A percentile compares a stretch with the other conserved stretches of the same genome.
Conservation (phyloP, 2,888 invertebrate species). For the Hyles lineata region DNA sequence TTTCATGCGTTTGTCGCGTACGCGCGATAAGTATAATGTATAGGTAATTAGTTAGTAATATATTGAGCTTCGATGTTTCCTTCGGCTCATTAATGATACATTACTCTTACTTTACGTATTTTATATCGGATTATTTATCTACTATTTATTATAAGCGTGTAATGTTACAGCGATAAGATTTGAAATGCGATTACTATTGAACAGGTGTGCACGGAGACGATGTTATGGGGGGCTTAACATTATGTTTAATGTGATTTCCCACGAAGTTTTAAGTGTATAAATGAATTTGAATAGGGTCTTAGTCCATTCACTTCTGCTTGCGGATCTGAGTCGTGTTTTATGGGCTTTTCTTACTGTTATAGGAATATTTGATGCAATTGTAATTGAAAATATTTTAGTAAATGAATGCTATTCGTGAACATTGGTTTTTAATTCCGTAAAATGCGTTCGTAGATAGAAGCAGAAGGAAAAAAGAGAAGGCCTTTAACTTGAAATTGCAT, state of each 20-base stretch:
- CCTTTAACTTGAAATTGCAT: no score
- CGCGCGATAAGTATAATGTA: slow-evolving; percentile 77
- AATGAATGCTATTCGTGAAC: background rate
- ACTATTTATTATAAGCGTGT: slow-evolving; percentile 56
- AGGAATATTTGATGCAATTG: background rate
- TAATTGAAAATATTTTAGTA: background rate
- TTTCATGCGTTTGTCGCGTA: slow-evolving; percentile 58
- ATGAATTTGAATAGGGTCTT: slow-evolving; percentile 1
- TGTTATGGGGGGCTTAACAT: slow-evolving; percentile 19
- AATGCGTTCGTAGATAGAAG: no score
- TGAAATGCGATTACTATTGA: slow-evolving; percentile 33
- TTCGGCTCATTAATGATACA: slow-evolving; percentile 73
- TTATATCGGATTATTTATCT: slow-evolving; percentile 61
- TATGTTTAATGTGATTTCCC: slow-evolving; percentile 5
- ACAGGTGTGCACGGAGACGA: slow-evolving; percentile 15
- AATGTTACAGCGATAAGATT: slow-evolving; percentile 45
- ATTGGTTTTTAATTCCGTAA: no score
- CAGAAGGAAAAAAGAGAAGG: no score
- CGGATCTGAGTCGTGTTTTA: slow-evolving; percentile 2
- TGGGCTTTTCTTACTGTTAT: background rate
- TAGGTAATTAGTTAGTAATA: slow-evolving; percentile 79
- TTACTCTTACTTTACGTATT: slow-evolving; percentile 75
- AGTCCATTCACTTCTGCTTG: background rate
- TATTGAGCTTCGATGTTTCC: slow-evolving; percentile 76
- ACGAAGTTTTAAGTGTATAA: background rate